A percentile compares a stretch with the other conserved stretches of the same genome.
These are phyloP conservation scores for Chanos chanos DNA, from an alignment of 2,797 vertebrate species.

Conservation along the genomic window DNA sequence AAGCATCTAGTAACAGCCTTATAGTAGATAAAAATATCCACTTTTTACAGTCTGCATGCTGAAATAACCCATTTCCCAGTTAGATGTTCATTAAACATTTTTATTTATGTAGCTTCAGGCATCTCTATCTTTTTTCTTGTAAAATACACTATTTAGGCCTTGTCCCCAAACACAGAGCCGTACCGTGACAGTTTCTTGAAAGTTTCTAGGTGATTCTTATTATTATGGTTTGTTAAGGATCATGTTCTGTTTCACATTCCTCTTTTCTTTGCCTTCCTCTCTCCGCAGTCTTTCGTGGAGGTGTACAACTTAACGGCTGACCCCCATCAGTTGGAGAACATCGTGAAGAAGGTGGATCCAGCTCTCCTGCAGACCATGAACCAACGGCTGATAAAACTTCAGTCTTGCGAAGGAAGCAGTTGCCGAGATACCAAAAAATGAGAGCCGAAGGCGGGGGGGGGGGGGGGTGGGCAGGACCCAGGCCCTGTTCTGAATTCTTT, in stretches of 20 bases:
- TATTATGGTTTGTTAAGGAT: neutral
- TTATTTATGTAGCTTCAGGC: neutral
- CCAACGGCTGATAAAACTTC: conserved; percentile 75
- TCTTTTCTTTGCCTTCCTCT: neutral
- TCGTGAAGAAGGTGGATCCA: conserved; percentile 76
- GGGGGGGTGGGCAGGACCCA: conserved; percentile 8
- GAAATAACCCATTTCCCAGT: no score
- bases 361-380: conserved; percentile 73
- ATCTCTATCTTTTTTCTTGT: no score
- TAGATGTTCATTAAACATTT: no score
- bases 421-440: conserved; percentile 53
- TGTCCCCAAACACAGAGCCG: no score
- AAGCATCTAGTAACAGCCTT: no score
- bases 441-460: no score
- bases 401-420: conserved; percentile 66
- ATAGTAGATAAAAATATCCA: no score
- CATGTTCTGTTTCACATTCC: neutral
- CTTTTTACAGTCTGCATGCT: no score
- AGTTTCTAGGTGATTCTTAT: no score
- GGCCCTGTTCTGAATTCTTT: no score
- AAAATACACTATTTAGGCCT: no score
- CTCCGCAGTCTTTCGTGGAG: conserved; percentile 69
- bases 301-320: conserved; percentile 73
- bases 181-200: no score
- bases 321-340: conserved; percentile 76